These are phyloP conservation scores for Psittacus erithacus DNA, from an alignment of 2,113 vertebrate genomes.

Conservation along the genomic window DNA sequence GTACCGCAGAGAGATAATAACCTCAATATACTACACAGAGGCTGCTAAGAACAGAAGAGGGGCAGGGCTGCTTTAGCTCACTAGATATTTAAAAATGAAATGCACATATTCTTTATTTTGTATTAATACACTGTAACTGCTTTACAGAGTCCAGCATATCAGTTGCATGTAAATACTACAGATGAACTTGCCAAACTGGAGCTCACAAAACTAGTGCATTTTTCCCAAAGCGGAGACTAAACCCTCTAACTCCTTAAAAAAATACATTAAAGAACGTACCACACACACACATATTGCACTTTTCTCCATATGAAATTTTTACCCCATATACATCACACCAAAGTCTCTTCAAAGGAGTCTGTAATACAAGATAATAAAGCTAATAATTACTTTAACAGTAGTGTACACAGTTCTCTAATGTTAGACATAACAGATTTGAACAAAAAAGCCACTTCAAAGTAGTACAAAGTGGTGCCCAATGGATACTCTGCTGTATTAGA, in stretches of 20 bases:
- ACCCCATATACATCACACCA: conserved; percentile 72
- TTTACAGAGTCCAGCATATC: conserved; percentile 71
- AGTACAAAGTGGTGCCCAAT: not conserved
- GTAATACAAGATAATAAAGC: conserved; percentile 68
- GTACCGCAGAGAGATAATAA: not conserved
- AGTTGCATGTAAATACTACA: conserved; percentile 65
- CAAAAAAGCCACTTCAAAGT: conserved; percentile 35
- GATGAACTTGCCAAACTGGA: conserved; percentile 65
- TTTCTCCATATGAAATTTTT: conserved; percentile 74
- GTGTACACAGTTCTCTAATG: conserved; percentile 56
- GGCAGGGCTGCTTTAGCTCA: not conserved
- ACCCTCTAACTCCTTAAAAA: conserved; percentile 71
- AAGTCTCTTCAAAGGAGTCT: conserved; percentile 77
- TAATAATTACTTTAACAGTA: conserved; percentile 64
- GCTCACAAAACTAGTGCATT: conserved; percentile 72
- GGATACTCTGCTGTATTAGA: conserved; percentile 19
- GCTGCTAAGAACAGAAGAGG: not conserved
- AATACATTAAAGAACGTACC: conserved; percentile 77
- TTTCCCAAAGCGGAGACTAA: conserved; percentile 73
- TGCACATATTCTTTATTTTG: conserved; percentile 31
- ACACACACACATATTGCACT: conserved; percentile 79
- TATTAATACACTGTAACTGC: conserved; percentile 63
- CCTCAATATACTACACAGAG: not conserved
- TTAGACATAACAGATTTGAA: not conserved
- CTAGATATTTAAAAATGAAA: not conserved